Evolutionary conservation across 2,888 invertebrate genomes (phyloP), one percentile per base, ranked within the genome.

Genomic region (Argyresthia albistria): DNA sequence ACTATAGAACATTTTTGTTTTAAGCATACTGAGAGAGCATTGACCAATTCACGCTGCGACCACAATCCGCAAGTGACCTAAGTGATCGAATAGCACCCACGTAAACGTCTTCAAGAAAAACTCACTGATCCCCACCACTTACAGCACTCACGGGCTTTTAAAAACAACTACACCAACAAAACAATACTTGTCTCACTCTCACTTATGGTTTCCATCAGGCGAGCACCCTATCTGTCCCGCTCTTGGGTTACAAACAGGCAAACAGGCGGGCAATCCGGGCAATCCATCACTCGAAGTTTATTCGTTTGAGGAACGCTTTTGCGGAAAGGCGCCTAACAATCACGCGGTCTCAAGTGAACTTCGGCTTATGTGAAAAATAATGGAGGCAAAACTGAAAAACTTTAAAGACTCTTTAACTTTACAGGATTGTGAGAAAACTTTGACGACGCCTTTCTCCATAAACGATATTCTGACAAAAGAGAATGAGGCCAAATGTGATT

Each of bases 361-460:
- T 12, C 48, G 14, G 60, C 67, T 63, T 59, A 74, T 73, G 74
- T 73, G 72, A 60, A 66, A 62, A 56, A 71, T 69, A 73, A 87
- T 87, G 87, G 86, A 87, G 66, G 67, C 84, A 35, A 83, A 83
- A 72, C 63, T 80, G 52, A 83, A 81, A 63, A 73, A 65, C 57
- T 79, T 71, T 58, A 80, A 78, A 62, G 78, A 81, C 50, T 61
- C 76, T 4, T 69, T 80, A 50, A 64, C 69, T 4, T 70, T 80
- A 54, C 76, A 76, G 67, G 83, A 86, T 43, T 76, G 84, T 72
- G 84, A 86, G 58, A 86, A 84, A 60, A 78, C 62, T 65, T 65
- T 84, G 57, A 81, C 89, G 9, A 93, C 93, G 9, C 93, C 93
- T 39, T 93, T 93, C 75, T 93, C 92, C 9, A 93, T 93, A 53